Base-by-base conservation (phyloP, 2,113 vertebrate species). In the Arvicanthis niloticus region DNA sequence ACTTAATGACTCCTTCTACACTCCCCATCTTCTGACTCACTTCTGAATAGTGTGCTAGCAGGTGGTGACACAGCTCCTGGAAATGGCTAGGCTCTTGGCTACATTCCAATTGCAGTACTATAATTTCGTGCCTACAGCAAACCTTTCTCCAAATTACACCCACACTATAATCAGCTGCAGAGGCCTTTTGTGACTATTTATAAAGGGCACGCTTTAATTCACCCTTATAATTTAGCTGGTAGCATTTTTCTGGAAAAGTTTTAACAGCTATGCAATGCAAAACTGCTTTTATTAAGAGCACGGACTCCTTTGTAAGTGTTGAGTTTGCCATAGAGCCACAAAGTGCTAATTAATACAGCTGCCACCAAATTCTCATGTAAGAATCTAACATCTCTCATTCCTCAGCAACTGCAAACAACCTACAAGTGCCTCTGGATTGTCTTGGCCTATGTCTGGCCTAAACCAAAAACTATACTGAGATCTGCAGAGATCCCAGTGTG, bases 221-320 rank as follows among this genome's bases (percentile, higher is more conserved):
- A 96, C 91, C 97, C 96, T 96, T 97, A 93, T 96, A 96, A 97
- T 96, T 98, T 98, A 97, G 94, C n/a, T 96, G 84, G 93, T 85
- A 86, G 82, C 91, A 70, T 96, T 97, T 97, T 97, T 76, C 84
- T 81, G 37, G 31, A 56, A 89, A 97, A 89, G 48, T 94, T 97
- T 97, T 91, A 97, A 97, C 84, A 97, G 87, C 82, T 88, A 90
- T 45, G 37, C 62, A 90, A 45, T 81, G 19, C 70, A 91, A 80
- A 97, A 15, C 7, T 56, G 65, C 76, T 95, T 94, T 86, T 91
- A 76, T 62, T 88, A 92, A 93, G 21, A 60, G 62, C 34, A 22
- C 1, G 0, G 19, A 76, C 62, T 89, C 56, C 48, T 51, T 96
- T 78, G 26, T 68, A 93, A 91, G 70, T 85, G 58, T 67, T 42